Base-by-base conservation (phyloP, 2,888 invertebrate genomes). In the Chymomyza procnemis region DNA sequence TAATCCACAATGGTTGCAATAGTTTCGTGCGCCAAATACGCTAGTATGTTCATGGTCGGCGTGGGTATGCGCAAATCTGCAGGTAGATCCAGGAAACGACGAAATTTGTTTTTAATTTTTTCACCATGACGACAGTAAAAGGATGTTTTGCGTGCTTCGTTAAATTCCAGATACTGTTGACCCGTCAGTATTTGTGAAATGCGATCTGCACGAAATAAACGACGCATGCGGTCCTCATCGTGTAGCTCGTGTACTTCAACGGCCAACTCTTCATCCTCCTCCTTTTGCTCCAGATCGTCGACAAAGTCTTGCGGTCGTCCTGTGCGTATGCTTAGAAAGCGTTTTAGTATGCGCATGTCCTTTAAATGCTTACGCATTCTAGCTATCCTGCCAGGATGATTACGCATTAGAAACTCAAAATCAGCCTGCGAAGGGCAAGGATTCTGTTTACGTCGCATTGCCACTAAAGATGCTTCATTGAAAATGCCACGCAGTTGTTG, bases 1-100 rank as follows among this genome's bases (percentile, higher is more conserved):
- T 95, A 94, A 91, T 97, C 97, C 1, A 96, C 94, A 66, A 97
- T 94, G 89, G 97, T 95, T 0, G 97, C 97, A 6, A 98, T 95
- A 0, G 96, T 96, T 91, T 98, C 97, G 89, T 96, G 96, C 0
- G 97, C 97, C 75, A 97, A 92, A 88, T 97, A 97, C 57, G 95
- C 94, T 71, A 98, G 90, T 3, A 97, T 94, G 87, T 96, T 95
- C 80, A 96, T 91, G 0, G 95, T 96, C 59, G 93, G 92, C 18
- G 92, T 90, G 0, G 93, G 91, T 59, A 95, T 92, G 54, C 92
- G 93, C 19, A 94, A 88, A 73, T 95, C 94, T 47, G 93, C 92
- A 4, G 92, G 93, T 0, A 94, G 92, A 73, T 94, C 94, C 0
- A 95, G 88, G 93, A 95, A 95, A 41, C 91, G 89, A 61, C 93